These are phyloP conservation scores for Scrobipalpa costella DNA, from an alignment of 2,888 invertebrate genomes.

Conservation along the genomic window DNA sequence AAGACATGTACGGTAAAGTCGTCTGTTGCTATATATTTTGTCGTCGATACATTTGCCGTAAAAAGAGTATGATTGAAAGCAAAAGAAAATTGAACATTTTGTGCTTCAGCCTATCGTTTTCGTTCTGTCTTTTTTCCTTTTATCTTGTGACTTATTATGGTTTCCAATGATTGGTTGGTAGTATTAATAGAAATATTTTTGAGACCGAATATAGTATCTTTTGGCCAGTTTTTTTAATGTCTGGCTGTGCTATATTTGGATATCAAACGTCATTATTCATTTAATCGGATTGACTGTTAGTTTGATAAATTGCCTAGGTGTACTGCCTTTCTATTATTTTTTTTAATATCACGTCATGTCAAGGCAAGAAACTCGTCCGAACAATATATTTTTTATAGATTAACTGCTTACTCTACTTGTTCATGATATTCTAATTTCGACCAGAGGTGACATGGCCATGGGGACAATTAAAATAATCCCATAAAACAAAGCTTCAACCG, in stretches of 20 bases:
- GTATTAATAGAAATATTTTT: background rate
- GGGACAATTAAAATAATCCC: background rate
- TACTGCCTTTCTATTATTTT: too few species aligned
- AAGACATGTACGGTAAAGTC: background rate
- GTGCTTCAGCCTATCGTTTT: background rate
- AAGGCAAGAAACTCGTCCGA: too few species aligned
- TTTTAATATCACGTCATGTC: too few species aligned
- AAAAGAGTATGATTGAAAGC: conserved; percentile 12
- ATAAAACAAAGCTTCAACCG: conserved; percentile 41
- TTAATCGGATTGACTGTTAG: too few species aligned
- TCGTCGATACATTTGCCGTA: background rate
- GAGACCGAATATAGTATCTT: background rate
- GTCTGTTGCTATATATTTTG: conserved; percentile 37
- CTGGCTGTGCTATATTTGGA: too few species aligned
- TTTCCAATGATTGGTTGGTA: conserved; percentile 20
- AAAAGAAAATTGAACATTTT: conserved; percentile 21
- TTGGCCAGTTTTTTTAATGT: background rate
- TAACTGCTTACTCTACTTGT: too few species aligned
- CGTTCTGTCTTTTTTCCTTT: conserved; percentile 13
- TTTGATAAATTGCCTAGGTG: too few species aligned
- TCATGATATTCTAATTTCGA: background rate
- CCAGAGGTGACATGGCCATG: background rate
- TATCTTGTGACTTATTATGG: conserved; percentile 6
- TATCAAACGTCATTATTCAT: too few species aligned
- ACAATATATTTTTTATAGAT: too few species aligned